Evolutionary conservation across 2,797 vertebrate genomes (phyloP).

Genomic region (Pseudopleuronectes americanus): DNA sequence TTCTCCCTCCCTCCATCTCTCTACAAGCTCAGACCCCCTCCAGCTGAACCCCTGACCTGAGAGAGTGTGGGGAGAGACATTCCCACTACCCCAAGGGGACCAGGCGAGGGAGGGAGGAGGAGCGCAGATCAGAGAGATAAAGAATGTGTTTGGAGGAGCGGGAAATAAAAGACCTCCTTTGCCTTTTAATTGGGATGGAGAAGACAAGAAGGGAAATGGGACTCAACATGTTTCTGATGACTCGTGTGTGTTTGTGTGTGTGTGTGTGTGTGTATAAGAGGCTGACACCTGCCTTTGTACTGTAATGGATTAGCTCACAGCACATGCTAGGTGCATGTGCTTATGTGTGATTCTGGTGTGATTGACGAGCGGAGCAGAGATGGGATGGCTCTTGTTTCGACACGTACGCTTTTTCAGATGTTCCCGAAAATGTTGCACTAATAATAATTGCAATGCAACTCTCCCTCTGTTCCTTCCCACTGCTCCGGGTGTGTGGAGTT

Average conservation of each 20-base stretch:
- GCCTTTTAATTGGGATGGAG: conserved; percentile 85
- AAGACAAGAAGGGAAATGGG: conserved; percentile 77
- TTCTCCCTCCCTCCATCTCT: conserved; percentile 48
- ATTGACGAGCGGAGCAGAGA: conserved; percentile 74
- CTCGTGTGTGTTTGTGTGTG: conserved; percentile 64
- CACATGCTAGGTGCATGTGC: conserved; percentile 59
- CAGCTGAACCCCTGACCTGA: conserved; percentile 84
- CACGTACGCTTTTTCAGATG: conserved; percentile 72
- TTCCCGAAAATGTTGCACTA: conserved; percentile 69
- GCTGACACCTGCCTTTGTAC: conserved; percentile 76
- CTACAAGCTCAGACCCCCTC: conserved; percentile 73
- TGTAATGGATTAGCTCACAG: conserved; percentile 79
- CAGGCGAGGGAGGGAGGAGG: conserved; percentile 59
- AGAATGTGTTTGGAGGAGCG: conserved; percentile 78
- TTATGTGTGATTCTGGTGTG: conserved; percentile 67
- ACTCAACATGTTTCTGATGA: conserved; percentile 85
- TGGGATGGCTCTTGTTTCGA: conserved; percentile 78
- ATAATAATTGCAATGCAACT: conserved; percentile 60
- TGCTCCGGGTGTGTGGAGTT: conserved; percentile 63
- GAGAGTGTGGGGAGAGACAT: conserved; percentile 78
- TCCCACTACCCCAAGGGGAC: conserved; percentile 79
- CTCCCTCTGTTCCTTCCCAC: conserved; percentile 53
- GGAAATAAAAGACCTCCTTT: conserved; percentile 78
- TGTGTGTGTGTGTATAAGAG: conserved; percentile 59
- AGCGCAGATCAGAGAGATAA: conserved; percentile 82